phyloP scores from a whole-genome alignment of 2,888 invertebrate genomes.

The Morpho achilles region DNA sequence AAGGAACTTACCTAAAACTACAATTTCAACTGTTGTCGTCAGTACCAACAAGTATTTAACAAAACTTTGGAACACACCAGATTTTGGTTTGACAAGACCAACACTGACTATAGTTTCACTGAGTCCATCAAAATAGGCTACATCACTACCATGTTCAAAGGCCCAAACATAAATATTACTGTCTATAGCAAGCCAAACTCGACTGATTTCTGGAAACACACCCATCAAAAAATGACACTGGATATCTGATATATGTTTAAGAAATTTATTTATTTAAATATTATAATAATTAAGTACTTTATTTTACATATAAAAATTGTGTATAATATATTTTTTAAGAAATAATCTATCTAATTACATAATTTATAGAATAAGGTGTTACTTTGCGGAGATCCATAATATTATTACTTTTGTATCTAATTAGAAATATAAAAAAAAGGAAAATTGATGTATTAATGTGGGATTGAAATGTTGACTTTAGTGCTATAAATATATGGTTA shows the following conservation, averaged over 20 bases:
- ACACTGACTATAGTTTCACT: slow-evolving; percentile 96
- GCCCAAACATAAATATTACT: slow-evolving; percentile 99
- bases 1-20: slow-evolving; percentile 85
- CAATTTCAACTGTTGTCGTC: slow-evolving; percentile 96
- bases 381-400: too few species aligned
- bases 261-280: slow-evolving; percentile 14
- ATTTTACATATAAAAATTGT: too few species aligned
- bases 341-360: too few species aligned
- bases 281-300: too few species aligned
- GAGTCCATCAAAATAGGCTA: slow-evolving; percentile 97
- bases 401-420: too few species aligned
- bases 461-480: too few species aligned
- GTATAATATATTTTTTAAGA: too few species aligned
- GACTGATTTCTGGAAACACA: slow-evolving; percentile 95
- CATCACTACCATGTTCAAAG: slow-evolving; percentile 95
- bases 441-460: too few species aligned
- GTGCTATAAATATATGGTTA: too few species aligned
- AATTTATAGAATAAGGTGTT: too few species aligned
- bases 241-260: slow-evolving; percentile 83
- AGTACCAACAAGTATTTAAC: slow-evolving; percentile 94
- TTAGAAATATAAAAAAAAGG: too few species aligned
- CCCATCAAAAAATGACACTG: slow-evolving; percentile 99
- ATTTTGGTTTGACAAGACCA: slow-evolving; percentile 92
- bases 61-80: slow-evolving; percentile 92
- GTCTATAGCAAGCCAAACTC: slow-evolving; percentile 98